Evolutionary conservation across 1,140 invertebrate species (phyloP).

Genomic region (Melipona quadrifasciata): DNA sequence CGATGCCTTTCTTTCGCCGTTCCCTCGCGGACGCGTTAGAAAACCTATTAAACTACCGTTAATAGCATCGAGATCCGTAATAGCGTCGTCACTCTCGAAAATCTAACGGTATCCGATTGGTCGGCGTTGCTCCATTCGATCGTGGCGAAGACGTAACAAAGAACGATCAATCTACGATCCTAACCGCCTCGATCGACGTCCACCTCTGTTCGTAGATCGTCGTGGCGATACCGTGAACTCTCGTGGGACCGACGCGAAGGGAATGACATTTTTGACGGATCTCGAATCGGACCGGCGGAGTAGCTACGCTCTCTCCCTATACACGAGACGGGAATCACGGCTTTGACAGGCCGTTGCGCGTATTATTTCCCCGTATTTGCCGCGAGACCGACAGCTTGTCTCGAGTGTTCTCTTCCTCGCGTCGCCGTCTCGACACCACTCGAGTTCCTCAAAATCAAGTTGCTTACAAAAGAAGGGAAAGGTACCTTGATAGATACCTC

Average conservation of each 20-base stretch:
- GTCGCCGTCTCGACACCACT: background rate
- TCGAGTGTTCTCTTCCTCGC: background rate
- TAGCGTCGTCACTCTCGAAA: conserved; percentile 45
- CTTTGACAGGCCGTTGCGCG: background rate
- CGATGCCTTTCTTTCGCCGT: background rate
- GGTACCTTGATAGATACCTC: background rate
- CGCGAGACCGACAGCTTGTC: background rate
- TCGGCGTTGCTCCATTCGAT: conserved; percentile 36
- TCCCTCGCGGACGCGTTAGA: conserved; percentile 26
- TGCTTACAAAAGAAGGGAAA: background rate
- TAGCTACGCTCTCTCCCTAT: background rate
- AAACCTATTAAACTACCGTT: conserved; percentile 50
- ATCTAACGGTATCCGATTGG: conserved; percentile 63
- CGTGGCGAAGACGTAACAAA: conserved; percentile 11
- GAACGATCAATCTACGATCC: background rate
- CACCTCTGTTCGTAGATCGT: background rate
- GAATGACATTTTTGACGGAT: background rate
- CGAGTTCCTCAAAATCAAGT: background rate
- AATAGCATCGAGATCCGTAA: conserved; percentile 58
- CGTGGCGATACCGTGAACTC: background rate
- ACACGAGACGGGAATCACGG: background rate
- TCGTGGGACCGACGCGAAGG: background rate
- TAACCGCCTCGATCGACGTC: background rate
- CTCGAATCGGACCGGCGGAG: background rate
- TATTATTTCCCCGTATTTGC: conserved; percentile 9